Evolutionary conservation across 2,797 vertebrate species (phyloP).

Genomic region (Sciaenops ocellatus): DNA sequence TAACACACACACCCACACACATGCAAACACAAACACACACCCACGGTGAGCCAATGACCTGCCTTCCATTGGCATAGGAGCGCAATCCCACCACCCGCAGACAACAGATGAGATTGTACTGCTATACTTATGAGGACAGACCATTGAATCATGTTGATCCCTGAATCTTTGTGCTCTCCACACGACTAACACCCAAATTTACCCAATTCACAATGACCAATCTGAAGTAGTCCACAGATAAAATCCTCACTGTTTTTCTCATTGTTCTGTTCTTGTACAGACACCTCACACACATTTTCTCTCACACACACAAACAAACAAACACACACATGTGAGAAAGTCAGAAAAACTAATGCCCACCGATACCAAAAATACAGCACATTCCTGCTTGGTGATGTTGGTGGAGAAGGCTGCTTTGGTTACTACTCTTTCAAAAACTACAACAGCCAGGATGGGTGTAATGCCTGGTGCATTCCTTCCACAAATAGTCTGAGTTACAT

Average conservation of each 20-base stretch:
- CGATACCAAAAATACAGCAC: constrained; percentile 48
- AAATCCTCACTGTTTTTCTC: not conserved
- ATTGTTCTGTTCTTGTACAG: not conserved
- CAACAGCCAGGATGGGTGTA: not conserved
- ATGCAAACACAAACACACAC: constrained; percentile 67
- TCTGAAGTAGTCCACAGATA: not conserved
- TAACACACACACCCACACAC: constrained; percentile 61
- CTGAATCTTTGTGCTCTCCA: not conserved
- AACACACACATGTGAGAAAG: not conserved
- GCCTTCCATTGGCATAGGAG: constrained; percentile 66
- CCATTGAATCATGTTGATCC: constrained; percentile 12
- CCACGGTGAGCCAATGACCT: constrained; percentile 77
- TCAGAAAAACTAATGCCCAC: constrained; percentile 39
- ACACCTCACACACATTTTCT: not conserved
- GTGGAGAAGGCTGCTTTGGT: constrained; percentile 18
- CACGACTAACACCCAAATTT: not conserved
- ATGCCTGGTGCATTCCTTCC: constrained; percentile 11
- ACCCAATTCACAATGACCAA: not conserved
- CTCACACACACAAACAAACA: not conserved
- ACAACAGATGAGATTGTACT: constrained; percentile 32
- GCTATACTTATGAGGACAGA: constrained; percentile 31
- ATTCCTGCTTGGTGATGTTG: constrained; percentile 45
- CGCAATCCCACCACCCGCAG: constrained; percentile 49
- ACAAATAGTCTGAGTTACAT: not conserved
- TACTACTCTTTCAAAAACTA: constrained; percentile 11